Percentiles rank a stretch among this genome's conserved stretches.
Conservation (phyloP, 2,797 vertebrate genomes). For the Sciurus vulgaris region DNA sequence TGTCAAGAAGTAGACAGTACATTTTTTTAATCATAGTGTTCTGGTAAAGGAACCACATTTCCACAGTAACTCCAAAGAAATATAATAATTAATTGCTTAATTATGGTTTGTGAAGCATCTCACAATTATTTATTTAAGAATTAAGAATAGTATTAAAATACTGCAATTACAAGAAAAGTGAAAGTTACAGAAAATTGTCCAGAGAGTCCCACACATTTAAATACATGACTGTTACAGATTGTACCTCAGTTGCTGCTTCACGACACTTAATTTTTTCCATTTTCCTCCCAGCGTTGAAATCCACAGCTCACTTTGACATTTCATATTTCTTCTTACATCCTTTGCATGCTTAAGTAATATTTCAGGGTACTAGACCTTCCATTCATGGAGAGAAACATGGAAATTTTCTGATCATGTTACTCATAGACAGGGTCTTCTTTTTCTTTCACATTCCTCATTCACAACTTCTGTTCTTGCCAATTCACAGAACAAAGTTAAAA, state of each 20-base stretch:
- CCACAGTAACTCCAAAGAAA: constrained; percentile 19
- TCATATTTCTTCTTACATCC: not conserved
- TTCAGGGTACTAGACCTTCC: not conserved
- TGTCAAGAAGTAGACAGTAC: not conserved
- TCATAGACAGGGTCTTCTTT: not conserved
- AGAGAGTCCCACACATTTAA: not conserved
- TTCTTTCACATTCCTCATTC: not conserved
- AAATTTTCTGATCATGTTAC: constrained; percentile 14
- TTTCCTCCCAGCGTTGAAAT: not conserved
- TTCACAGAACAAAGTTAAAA: constrained; percentile 2
- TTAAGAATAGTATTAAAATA: not conserved
- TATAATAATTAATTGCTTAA: constrained; percentile 44
- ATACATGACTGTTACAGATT: not conserved
- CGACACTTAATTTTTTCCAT: not conserved
- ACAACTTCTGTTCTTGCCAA: not conserved
- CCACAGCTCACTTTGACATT: not conserved
- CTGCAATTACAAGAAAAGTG: constrained; percentile 6
- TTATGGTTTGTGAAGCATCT: constrained; percentile 23
- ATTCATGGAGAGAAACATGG: not conserved
- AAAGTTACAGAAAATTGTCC: constrained; percentile 16
- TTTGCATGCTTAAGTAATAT: not conserved
- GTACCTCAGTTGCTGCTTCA: not conserved
- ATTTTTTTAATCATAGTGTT: not conserved
- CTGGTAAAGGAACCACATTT: not conserved
- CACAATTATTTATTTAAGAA: constrained; percentile 36